These are phyloP conservation scores for Cygnus buccinator DNA, from an alignment of 2,113 vertebrate genomes.

Conservation along the genomic window DNA sequence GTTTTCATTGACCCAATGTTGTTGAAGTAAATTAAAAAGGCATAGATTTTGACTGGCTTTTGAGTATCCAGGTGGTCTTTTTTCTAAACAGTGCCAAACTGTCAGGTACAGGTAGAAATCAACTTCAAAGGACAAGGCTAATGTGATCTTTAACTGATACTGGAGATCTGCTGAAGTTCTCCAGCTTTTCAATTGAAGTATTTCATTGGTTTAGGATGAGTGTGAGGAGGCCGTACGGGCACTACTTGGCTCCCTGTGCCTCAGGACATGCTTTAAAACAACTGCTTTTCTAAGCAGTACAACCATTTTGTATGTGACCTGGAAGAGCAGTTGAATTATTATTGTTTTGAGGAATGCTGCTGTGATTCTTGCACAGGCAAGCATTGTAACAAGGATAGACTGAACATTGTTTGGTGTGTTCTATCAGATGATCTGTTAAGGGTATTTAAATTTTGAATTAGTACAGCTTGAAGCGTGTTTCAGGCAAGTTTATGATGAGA, in stretches of 20 bases:
- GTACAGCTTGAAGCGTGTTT: slow-evolving; percentile 28
- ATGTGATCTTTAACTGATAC: not conserved
- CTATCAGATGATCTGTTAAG: slow-evolving; percentile 55
- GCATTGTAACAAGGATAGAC: not conserved
- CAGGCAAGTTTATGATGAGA: slow-evolving; percentile 43
- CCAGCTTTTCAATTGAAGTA: not conserved
- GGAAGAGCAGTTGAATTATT: not conserved
- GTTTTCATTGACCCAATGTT: not conserved
- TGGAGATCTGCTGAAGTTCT: not conserved
- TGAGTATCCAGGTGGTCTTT: not conserved
- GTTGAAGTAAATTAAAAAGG: not conserved
- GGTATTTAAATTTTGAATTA: slow-evolving; percentile 48
- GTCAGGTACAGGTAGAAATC: not conserved
- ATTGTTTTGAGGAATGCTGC: not conserved
- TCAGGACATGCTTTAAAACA: not conserved
- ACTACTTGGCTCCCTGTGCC: not conserved
- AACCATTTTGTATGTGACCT: not conserved
- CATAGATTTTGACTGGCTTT: not conserved
- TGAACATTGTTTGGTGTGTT: slow-evolving; percentile 7
- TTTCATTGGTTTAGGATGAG: not conserved
- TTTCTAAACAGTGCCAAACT: not conserved
- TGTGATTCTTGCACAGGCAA: slow-evolving; percentile 51
- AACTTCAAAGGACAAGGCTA: not conserved
- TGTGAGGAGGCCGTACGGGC: not conserved
- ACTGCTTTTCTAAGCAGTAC: not conserved